Percentiles rank a stretch among this genome's conserved stretches.
phyloP scores from a whole-genome alignment of 2,113 vertebrate genomes.

The Phocoena phocoena region DNA sequence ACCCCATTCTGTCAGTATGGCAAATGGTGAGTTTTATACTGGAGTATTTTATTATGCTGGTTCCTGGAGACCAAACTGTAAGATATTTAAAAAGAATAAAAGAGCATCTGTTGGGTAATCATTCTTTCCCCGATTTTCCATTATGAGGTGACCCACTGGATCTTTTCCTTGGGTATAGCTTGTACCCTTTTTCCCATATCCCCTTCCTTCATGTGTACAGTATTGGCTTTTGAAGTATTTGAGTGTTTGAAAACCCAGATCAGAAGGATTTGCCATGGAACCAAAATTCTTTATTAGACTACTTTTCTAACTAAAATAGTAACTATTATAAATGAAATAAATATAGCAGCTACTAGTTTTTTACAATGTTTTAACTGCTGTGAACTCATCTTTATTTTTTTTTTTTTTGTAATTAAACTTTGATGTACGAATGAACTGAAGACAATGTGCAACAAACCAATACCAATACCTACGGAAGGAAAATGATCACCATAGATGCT shows the following conservation, averaged over 20 bases:
- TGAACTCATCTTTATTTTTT: slow-evolving; percentile 5
- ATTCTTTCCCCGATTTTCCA: neutral
- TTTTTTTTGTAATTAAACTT: neutral
- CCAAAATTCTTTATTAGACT: slow-evolving; percentile 18
- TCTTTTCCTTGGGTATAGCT: neutral
- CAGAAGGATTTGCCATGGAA: neutral
- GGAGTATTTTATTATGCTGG: neutral
- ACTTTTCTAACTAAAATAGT: neutral
- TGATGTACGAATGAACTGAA: slow-evolving; percentile 76
- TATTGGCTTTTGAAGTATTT: neutral
- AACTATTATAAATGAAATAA: neutral
- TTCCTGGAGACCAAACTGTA: neutral
- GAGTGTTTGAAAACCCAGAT: neutral
- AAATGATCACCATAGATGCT: slow-evolving; percentile 95
- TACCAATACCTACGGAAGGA: slow-evolving; percentile 95
- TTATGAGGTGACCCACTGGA: neutral
- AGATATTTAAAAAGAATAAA: neutral
- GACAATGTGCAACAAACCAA: slow-evolving; percentile 95
- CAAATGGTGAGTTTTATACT: neutral
- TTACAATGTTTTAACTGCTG: neutral
- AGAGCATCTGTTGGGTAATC: neutral
- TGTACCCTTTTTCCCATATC: neutral
- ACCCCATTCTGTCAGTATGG: neutral
- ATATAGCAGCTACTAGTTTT: neutral
- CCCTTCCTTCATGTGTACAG: neutral